Conservation (phyloP, 1,140 invertebrate species). For the Metaphire vulgaris region DNA sequence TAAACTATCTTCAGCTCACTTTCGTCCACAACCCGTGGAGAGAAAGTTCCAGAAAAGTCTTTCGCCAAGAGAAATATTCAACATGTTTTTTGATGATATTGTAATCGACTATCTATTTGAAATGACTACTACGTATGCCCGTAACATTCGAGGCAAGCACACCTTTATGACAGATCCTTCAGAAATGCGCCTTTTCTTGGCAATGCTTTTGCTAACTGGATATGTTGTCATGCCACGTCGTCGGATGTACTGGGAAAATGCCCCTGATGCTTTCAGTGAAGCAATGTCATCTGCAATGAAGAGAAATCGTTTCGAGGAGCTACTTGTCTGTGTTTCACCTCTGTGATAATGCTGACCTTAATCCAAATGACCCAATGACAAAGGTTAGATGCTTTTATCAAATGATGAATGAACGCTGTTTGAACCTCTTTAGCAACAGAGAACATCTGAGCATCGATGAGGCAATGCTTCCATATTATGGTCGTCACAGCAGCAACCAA, state of each 20-base stretch:
- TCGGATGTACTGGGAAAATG: neutral
- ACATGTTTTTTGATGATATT: too few relatives aligned
- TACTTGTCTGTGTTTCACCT: neutral
- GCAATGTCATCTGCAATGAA: neutral
- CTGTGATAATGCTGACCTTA: neutral
- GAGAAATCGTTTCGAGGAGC: slow-evolving; percentile 2
- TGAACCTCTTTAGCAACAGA: slow-evolving; percentile 1
- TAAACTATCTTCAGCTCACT: too few relatives aligned
- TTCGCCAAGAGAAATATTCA: too few relatives aligned
- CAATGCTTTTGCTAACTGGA: neutral
- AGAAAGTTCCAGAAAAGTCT: too few relatives aligned
- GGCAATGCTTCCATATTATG: slow-evolving; percentile 4
- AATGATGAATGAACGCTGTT: neutral
- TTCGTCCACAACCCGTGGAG: too few relatives aligned
- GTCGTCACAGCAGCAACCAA: neutral
- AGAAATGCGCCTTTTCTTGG: neutral
- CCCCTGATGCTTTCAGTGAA: neutral
- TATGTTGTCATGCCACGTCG: neutral
- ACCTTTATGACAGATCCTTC: too few relatives aligned
- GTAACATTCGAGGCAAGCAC: too few relatives aligned
- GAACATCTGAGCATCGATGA: neutral
- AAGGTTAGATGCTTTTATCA: slow-evolving; percentile 2
- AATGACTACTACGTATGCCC: too few relatives aligned
- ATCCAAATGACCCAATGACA: neutral
- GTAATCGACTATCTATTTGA: too few relatives aligned